Evolutionary conservation across 2,797 vertebrate genomes (phyloP), one percentile per base, ranked within the genome.

Genomic region (Gobionotothen gibberifrons): DNA sequence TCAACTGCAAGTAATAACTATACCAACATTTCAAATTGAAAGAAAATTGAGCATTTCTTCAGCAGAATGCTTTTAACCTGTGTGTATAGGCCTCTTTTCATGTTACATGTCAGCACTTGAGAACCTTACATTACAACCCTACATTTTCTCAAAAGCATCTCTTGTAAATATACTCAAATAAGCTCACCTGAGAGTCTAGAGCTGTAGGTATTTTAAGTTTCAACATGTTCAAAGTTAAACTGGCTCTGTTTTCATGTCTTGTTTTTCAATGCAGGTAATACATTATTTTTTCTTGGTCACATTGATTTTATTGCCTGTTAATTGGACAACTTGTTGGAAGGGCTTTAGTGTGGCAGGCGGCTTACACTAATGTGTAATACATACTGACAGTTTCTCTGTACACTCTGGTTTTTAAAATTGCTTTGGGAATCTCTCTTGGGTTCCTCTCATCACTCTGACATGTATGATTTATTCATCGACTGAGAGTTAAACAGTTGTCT

Each of bases 401-500:
- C 12, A 36, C 14, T 53, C 9, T 61, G 19, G 16, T 51, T 58
- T 29, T 58, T 54, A 32, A 32, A 5, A 15, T 49, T 65, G 12
- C 60, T 19, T 36, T 42, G 26, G 29, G 39, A 67, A 56, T 69
- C 51, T 56, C 54, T 13, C 9, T 13, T 21, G 46, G 51, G 42
- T 36, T 58, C 11, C 19, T n/a, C 12, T 73, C 44, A 54, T 78
- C 55, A 19, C 19, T 64, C 61, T 75, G 65, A 79, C 58, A 44
- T 61, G 13, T 56, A 55, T 85, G 70, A 84, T 88, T 86, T 75
- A 78, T 85, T 76, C 63, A 72, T 77, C 29, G 2, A 3, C 53
- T 49, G 15, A 72, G 62, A 52, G 40, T 58, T 49, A 66, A 47
- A 56, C 55, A 66, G 12, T 51, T 59, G 43, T 40, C 44, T 64